Percentiles rank a stretch among this genome's conserved stretches.
Conservation (phyloP, 2,797 vertebrate species). For the Coregonus suidteri region DNA sequence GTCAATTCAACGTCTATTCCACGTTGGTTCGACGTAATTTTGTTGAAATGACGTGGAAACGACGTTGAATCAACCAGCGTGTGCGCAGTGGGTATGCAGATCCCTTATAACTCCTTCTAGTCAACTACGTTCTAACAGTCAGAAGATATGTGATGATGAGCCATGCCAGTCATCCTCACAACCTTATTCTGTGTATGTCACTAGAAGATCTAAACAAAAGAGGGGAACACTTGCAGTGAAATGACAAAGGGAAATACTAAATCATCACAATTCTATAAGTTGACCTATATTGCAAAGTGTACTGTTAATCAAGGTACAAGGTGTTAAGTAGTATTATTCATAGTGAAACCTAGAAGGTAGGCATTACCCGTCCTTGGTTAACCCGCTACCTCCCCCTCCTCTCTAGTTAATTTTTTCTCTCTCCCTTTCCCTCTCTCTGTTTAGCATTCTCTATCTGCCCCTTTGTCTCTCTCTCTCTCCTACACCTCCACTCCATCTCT, state of each 20-base stretch:
- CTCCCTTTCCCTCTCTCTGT: no score
- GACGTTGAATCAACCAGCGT: no score
- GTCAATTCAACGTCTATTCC: no score
- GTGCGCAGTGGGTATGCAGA: not conserved
- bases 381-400: not conserved
- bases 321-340: not conserved
- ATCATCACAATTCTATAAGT: not conserved
- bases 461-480: not conserved
- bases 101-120: not conserved
- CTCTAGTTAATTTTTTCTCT: no score
- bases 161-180: slow-evolving; percentile 19
- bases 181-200: slow-evolving; percentile 18
- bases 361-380: not conserved
- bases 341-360: not conserved
- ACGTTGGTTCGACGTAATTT: no score
- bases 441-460: not conserved
- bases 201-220: slow-evolving; percentile 12
- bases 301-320: no score
- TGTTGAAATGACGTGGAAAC: no score
- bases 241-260: not conserved
- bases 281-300: not conserved
- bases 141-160: not conserved
- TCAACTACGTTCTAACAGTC: not conserved
- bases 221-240: not conserved
- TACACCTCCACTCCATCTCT: not conserved